Conservation (phyloP, 2,797 vertebrate genomes). For the Phataginus tricuspis region DNA sequence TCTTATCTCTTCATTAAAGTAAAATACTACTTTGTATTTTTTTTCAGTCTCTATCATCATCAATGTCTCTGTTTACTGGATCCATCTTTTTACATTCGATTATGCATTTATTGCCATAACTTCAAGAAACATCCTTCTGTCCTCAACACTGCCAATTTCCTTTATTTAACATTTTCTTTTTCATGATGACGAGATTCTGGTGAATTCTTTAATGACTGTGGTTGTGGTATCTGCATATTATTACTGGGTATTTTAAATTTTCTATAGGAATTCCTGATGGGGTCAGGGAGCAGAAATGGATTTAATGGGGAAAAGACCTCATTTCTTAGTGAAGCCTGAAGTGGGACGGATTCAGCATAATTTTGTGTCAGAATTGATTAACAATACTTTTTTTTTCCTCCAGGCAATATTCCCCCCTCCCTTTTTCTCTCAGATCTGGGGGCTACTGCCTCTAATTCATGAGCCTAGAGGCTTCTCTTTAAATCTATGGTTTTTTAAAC, state of each 20-base stretch:
- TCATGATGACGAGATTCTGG: background rate
- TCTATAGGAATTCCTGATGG: background rate
- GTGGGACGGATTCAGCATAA: background rate
- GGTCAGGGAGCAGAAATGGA: accelerated
- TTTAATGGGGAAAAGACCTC: background rate
- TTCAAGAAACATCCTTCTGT: background rate
- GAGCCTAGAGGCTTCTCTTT: background rate
- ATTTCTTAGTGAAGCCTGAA: background rate
- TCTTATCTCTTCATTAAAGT: background rate
- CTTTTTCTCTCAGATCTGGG: background rate
- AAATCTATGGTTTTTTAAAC: background rate
- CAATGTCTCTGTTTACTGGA: background rate
- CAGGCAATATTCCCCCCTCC: background rate
- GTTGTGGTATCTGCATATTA: background rate
- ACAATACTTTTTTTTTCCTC: background rate
- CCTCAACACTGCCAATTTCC: background rate
- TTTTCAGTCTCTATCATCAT: background rate
- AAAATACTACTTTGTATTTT: background rate
- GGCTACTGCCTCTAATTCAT: background rate
- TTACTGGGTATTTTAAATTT: background rate
- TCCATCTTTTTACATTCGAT: background rate
- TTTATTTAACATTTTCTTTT: slow-evolving; percentile 13
- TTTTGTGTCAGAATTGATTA: background rate
- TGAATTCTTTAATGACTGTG: background rate
- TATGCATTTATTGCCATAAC: background rate